phyloP scores from a whole-genome alignment of 2,888 invertebrate species.

The Myopa testacea region DNA sequence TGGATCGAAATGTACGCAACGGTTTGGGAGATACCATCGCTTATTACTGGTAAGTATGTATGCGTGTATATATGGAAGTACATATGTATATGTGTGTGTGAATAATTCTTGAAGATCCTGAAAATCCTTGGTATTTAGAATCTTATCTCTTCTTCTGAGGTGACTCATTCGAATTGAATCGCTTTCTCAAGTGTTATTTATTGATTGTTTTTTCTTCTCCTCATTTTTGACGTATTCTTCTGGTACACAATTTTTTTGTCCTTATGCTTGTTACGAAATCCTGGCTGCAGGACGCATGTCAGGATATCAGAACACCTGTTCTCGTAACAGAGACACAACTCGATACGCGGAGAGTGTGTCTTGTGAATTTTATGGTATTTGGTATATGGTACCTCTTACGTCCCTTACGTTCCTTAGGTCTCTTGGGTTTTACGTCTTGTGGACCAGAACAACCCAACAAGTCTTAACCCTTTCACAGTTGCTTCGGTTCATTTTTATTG shows the following conservation, averaged over 20 bases:
- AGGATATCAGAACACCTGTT: slow-evolving; percentile 27
- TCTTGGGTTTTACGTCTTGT: too few species aligned
- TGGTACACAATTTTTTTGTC: slow-evolving; percentile 7
- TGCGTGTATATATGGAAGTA: background rate
- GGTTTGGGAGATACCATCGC: slow-evolving; percentile 92
- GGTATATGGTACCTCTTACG: too few species aligned
- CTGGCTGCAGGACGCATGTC: slow-evolving; percentile 32
- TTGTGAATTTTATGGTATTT: too few species aligned
- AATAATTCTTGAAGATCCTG: background rate
- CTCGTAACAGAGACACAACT: background rate
- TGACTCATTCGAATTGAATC: slow-evolving; percentile 37
- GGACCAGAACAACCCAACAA: too few species aligned
- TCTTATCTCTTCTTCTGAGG: slow-evolving; percentile 21
- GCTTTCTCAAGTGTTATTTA: slow-evolving; percentile 21
- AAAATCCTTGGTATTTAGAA: background rate
- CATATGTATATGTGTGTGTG: too few species aligned
- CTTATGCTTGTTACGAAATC: slow-evolving; percentile 35
- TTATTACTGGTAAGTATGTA: slow-evolving; percentile 87
- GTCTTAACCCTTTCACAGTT: too few species aligned
- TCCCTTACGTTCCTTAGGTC: too few species aligned
- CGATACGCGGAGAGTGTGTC: background rate
- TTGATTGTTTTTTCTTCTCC: slow-evolving; percentile 33
- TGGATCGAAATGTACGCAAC: slow-evolving; percentile 91
- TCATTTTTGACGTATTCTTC: slow-evolving; percentile 15
- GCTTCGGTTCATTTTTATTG: too few species aligned